Conservation (phyloP, 2,888 invertebrate genomes). For the Scotopteryx bipunctaria region DNA sequence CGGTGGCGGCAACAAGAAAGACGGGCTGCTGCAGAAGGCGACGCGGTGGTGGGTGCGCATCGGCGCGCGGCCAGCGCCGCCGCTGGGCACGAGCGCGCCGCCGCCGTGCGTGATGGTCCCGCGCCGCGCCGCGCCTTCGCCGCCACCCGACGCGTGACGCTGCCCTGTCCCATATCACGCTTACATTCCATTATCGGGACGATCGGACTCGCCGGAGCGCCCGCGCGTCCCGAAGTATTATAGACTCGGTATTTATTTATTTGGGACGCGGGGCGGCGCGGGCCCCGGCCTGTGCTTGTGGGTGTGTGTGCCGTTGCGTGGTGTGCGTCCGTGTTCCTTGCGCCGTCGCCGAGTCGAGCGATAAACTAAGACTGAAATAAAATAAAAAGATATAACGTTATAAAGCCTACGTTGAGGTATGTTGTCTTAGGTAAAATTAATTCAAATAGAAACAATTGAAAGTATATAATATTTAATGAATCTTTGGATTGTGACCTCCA, state of each 20-base stretch:
- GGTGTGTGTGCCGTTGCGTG: slow-evolving; percentile 40
- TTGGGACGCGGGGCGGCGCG: slow-evolving; percentile 56
- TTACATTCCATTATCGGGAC: slow-evolving; percentile 82
- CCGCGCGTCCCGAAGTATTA: slow-evolving; percentile 73
- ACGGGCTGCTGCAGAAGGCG: slow-evolving; percentile 80
- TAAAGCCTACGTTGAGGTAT: slow-evolving; percentile 78
- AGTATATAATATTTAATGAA: slow-evolving; percentile 77
- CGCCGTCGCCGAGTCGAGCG: slow-evolving; percentile 77
- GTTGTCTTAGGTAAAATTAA: slow-evolving; percentile 82
- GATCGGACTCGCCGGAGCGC: slow-evolving; percentile 67
- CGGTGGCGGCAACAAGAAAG: slow-evolving; percentile 65
- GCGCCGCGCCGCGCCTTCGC: slow-evolving; percentile 58
- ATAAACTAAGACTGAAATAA: slow-evolving; percentile 82
- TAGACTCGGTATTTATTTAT: slow-evolving; percentile 81
- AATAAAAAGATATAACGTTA: slow-evolving; percentile 78
- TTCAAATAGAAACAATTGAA: slow-evolving; percentile 80
- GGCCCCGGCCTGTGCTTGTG: slow-evolving; percentile 28
- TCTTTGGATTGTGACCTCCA: slow-evolving; percentile 71
- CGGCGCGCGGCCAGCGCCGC: slow-evolving; percentile 61
- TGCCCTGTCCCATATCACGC: slow-evolving; percentile 69
- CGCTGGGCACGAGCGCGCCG: slow-evolving; percentile 35
- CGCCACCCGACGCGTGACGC: slow-evolving; percentile 58
- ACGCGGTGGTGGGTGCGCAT: slow-evolving; percentile 81
- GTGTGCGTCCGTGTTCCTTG: slow-evolving; percentile 65
- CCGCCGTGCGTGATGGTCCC: slow-evolving; percentile 49